A percentile compares a stretch with the other conserved stretches of the same genome.
Conservation (phyloP, 2,888 invertebrate genomes). For the Drosophila suboccidentalis region DNA sequence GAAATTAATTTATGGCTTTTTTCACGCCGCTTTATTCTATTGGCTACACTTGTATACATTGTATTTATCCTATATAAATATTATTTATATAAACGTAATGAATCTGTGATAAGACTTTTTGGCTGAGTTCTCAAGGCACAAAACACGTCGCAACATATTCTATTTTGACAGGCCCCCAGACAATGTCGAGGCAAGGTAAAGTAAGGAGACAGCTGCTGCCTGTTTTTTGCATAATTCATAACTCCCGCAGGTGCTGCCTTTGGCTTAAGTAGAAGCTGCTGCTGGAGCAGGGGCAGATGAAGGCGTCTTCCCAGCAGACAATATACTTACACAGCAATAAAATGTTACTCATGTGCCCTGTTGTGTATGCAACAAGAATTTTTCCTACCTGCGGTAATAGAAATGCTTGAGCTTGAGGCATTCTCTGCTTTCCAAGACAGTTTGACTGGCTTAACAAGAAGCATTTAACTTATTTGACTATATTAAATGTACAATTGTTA, state of each 20-base stretch:
- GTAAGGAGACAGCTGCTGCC: constrained; percentile 30
- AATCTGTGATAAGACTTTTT: constrained; percentile 52
- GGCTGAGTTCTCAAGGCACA: constrained; percentile 34
- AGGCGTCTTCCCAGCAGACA: constrained; percentile 32
- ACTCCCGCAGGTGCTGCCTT: constrained; percentile 65
- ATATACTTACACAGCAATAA: constrained; percentile 63
- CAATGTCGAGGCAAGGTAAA: constrained; percentile 7
- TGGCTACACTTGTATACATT: constrained; percentile 47
- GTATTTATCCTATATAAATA: constrained; percentile 19
- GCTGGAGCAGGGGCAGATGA: background rate
- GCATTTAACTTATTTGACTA: constrained; percentile 3
- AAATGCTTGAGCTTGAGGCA: constrained; percentile 33
- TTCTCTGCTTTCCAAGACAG: background rate
- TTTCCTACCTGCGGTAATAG: constrained; percentile 35
- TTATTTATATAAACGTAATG: constrained; percentile 30
- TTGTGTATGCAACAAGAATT: constrained; percentile 71
- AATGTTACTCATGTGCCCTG: constrained; percentile 61
- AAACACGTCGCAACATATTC: constrained; percentile 21
- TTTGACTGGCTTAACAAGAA: constrained; percentile 13
- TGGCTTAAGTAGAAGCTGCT: background rate
- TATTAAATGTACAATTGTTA: background rate
- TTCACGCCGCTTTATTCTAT: constrained; percentile 54
- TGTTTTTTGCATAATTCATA: constrained; percentile 73
- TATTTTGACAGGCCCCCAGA: constrained; percentile 53
- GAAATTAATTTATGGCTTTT: constrained; percentile 74